Conservation (phyloP, 2,888 invertebrate genomes). For the Tholera decimalis region DNA sequence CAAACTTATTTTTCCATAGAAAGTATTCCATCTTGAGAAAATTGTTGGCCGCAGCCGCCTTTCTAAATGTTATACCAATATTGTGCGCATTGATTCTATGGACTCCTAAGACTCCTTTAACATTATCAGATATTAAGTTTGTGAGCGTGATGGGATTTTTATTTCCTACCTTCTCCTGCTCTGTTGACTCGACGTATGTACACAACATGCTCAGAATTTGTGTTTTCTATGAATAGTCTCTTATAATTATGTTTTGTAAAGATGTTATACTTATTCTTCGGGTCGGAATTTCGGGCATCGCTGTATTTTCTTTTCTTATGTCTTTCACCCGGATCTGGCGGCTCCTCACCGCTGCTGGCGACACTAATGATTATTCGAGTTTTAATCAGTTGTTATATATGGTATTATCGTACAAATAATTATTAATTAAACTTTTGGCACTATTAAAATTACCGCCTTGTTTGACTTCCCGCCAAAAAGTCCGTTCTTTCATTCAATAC, state of each 20-base stretch:
- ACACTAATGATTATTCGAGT: background rate
- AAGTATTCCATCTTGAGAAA: too few relatives aligned
- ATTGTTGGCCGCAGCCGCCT: too few relatives aligned
- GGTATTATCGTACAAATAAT: background rate
- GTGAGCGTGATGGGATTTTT: background rate
- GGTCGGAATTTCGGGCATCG: background rate
- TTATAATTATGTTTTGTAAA: background rate
- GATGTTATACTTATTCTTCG: background rate
- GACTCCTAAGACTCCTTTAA: too few relatives aligned
- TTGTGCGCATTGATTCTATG: too few relatives aligned
- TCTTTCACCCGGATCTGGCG: background rate
- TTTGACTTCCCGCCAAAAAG: too few relatives aligned
- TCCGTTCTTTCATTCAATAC: slow-evolving; percentile 12
- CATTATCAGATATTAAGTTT: background rate
- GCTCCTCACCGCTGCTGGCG: background rate
- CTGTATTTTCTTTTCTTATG: background rate
- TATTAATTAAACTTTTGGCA: background rate
- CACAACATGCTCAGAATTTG: background rate
- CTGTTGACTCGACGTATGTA: background rate
- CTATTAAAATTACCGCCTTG: background rate
- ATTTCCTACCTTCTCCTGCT: background rate
- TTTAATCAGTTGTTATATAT: background rate
- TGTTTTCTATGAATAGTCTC: background rate
- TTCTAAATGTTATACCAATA: too few relatives aligned
- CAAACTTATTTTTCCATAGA: too few relatives aligned